These are phyloP conservation scores for Gonatopus flavifemur DNA, from an alignment of 1,140 invertebrate genomes.

Conservation along the genomic window DNA sequence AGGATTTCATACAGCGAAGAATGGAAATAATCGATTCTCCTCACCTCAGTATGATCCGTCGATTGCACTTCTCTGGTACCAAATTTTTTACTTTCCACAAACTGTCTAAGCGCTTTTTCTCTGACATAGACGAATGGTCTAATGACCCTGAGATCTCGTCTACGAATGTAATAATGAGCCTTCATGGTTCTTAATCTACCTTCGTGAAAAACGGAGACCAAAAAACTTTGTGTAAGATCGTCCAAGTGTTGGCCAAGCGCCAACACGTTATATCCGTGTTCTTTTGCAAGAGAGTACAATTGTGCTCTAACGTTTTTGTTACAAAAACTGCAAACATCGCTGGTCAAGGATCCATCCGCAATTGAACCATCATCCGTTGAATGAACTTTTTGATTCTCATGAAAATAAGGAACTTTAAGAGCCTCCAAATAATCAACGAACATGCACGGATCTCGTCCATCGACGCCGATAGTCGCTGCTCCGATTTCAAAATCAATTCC, in stretches of 20 bases:
- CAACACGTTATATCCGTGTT: slow-evolving; percentile 80
- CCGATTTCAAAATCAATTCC: slow-evolving; percentile 77
- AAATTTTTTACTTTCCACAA: slow-evolving; percentile 71
- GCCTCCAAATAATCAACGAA: slow-evolving; percentile 69
- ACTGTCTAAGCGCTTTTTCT: slow-evolving; percentile 71
- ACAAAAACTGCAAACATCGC: slow-evolving; percentile 66
- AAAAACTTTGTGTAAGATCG: slow-evolving; percentile 80
- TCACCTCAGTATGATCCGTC: slow-evolving; percentile 17
- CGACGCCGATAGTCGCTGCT: slow-evolving; percentile 73
- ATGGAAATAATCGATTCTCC: neutral
- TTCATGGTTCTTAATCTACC: slow-evolving; percentile 80
- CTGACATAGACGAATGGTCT: slow-evolving; percentile 86
- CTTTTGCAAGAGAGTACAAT: slow-evolving; percentile 74
- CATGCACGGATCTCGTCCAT: slow-evolving; percentile 65
- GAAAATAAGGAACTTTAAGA: slow-evolving; percentile 71
- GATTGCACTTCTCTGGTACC: slow-evolving; percentile 62
- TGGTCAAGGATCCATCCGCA: slow-evolving; percentile 3
- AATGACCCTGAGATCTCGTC: slow-evolving; percentile 80
- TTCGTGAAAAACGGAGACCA: slow-evolving; percentile 81
- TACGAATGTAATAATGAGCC: slow-evolving; percentile 76
- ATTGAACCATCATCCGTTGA: neutral
- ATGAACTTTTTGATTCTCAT: slow-evolving; percentile 64
- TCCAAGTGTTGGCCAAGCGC: slow-evolving; percentile 86
- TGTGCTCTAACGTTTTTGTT: slow-evolving; percentile 71
- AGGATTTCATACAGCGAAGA: neutral